phyloP scores from a whole-genome alignment of 2,797 vertebrate species.

The Enteromius afrohamiltoni region DNA sequence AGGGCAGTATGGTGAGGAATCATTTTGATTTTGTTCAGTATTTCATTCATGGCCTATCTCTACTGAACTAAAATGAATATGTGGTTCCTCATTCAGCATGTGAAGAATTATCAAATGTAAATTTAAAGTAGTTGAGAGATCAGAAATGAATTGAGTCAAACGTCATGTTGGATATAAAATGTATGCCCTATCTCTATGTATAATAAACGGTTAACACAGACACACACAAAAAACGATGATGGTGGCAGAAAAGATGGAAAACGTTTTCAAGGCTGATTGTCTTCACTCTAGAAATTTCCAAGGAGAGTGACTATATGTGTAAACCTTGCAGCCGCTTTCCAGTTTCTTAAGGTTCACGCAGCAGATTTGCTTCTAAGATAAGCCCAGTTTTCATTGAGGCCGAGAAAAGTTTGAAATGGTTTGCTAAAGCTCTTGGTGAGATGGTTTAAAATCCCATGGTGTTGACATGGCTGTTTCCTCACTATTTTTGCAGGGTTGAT shows the following conservation, averaged over 20 bases:
- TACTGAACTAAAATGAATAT: slow-evolving; percentile 9
- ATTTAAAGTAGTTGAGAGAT: slow-evolving; percentile 3
- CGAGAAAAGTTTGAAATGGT: not conserved
- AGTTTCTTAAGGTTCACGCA: slow-evolving; percentile 13
- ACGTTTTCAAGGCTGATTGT: slow-evolving; percentile 17
- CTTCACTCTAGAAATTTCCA: slow-evolving; percentile 29
- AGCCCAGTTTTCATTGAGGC: slow-evolving; percentile 38
- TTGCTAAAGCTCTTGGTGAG: slow-evolving; percentile 36
- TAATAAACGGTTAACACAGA: slow-evolving; percentile 8
- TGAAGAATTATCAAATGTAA: not conserved
- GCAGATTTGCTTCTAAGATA: slow-evolving; percentile 28
- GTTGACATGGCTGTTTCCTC: slow-evolving; percentile 28
- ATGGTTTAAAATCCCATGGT: slow-evolving; percentile 38
- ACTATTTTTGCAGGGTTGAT: slow-evolving; percentile 20
- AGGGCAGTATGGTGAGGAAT: slow-evolving; percentile 58
- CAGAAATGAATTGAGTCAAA: not conserved
- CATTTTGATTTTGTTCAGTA: slow-evolving; percentile 51
- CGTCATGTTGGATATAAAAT: slow-evolving; percentile 3
- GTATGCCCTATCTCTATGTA: not conserved
- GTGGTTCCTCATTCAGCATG: slow-evolving; percentile 29
- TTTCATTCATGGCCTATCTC: slow-evolving; percentile 11
- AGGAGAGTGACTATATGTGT: slow-evolving; percentile 74
- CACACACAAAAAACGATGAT: slow-evolving; percentile 5
- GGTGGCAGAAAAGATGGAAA: slow-evolving; percentile 4
- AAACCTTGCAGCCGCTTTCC: slow-evolving; percentile 3